Conservation (phyloP, 1,140 invertebrate genomes). For the Papilio polyxenes region DNA sequence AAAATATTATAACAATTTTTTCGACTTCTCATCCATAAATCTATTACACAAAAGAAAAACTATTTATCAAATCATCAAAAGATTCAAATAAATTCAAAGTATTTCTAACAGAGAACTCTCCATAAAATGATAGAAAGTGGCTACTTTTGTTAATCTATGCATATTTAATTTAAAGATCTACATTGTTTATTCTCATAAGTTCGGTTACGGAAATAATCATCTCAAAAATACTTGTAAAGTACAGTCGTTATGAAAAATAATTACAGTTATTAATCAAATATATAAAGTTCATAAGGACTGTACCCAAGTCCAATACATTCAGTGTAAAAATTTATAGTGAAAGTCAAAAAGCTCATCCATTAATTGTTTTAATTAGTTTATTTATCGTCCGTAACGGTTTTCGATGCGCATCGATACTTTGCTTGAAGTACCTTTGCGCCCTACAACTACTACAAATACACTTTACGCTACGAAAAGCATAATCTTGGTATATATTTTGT, state of each 20-base stretch:
- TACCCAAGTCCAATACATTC: background rate
- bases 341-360: conserved; percentile 57
- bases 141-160: no score
- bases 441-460: conserved; percentile 17
- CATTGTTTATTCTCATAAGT: no score
- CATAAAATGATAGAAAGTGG: no score
- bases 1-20: background rate
- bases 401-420: conserved; percentile 46
- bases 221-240: background rate
- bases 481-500: conserved; percentile 25
- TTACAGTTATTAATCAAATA: conserved; percentile 11
- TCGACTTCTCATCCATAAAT: background rate
- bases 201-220: no score
- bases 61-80: no score
- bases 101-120: no score
- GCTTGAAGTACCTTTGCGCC: background rate
- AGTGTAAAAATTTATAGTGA: conserved; percentile 25
- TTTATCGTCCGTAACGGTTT: conserved; percentile 63
- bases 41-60: background rate
- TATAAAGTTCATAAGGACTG: background rate
- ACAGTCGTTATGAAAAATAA: conserved; percentile 4
- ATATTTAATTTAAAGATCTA: no score
- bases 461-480: conserved; percentile 28
- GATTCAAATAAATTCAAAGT: no score
- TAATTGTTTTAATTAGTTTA: conserved; percentile 73